Percentiles rank a stretch among this genome's conserved stretches.
phyloP scores from a whole-genome alignment of 2,113 vertebrate species.

The Telmatochromis sp. region DNA sequence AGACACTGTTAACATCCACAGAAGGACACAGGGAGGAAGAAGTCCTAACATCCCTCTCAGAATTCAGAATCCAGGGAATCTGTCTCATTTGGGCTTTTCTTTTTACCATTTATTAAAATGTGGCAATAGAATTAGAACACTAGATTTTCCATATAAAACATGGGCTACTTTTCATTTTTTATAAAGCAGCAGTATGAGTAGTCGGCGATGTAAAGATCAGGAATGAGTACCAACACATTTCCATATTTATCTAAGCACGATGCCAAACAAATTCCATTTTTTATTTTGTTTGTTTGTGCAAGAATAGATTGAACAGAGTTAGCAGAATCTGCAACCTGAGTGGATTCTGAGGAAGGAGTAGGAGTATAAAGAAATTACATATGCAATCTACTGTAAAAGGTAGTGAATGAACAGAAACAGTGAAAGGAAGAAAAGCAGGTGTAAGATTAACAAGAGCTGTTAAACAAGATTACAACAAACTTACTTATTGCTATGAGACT shows the following conservation, averaged over 20 bases:
- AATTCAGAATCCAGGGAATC: slow-evolving; percentile 27
- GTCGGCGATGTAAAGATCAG: background rate
- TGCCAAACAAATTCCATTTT: background rate
- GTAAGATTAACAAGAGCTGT: background rate
- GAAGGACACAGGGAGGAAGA: slow-evolving; percentile 43
- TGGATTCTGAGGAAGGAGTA: slow-evolving; percentile 28
- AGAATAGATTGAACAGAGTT: background rate
- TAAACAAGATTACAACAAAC: background rate
- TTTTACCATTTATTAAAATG: background rate
- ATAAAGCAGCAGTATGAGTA: background rate
- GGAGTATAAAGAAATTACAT: slow-evolving; percentile 2
- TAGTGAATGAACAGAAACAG: slow-evolving; percentile 3
- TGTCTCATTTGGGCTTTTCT: background rate
- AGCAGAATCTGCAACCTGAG: background rate
- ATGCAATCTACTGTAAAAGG: slow-evolving; percentile 3
- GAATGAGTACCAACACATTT: background rate
- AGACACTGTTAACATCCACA: slow-evolving; percentile 64
- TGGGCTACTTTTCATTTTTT: background rate
- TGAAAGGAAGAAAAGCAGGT: background rate
- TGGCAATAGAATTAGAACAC: background rate
- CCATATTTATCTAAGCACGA: background rate
- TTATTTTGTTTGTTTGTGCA: background rate
- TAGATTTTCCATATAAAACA: background rate
- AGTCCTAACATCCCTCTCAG: slow-evolving; percentile 24
- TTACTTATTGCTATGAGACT: background rate